Evolutionary conservation across 2,797 vertebrate genomes (phyloP), one percentile per base, ranked within the genome.

Genomic region (Lophura swinhoii): DNA sequence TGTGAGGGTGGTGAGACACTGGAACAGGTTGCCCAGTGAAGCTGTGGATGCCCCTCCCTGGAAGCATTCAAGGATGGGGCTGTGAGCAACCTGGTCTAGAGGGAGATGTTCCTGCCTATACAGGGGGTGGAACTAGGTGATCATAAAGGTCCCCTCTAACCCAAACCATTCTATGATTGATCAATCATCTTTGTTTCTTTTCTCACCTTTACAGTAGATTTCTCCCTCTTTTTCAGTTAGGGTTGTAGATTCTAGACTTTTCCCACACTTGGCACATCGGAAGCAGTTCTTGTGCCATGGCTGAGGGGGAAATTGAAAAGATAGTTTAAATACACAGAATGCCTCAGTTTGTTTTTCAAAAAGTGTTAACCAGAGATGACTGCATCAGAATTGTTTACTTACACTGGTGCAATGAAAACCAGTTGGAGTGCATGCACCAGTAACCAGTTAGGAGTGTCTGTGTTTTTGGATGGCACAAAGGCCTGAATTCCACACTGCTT

Each of bases 281-380:
- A 99, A 99, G 92, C 99, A 99, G 96, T 99, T 99, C 98, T 99
- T 99, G 74, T 99, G 99, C 99, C 99, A 99, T 1, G 99, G 98
- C 99, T 99, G 55, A 22, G 78, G 80, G 21, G 59, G 39, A 33
- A 72, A 37, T 18, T 71, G 5, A 22, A 16, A 24, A 55, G 8
- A 43, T 10, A 51, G 28, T 48, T 89, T 59, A 84, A 86, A 81
- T 46, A 55, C 15, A 73, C 7, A 73, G 35, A 70, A 81, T 73
- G 16, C 16, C 12, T 0, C 3, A 31, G 10, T 11, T 74, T 16
- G 8, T 21, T 33, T 33, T 58, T 58, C 12, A 72, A 84, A 66
- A 6, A 0, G 20, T 7, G 12, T 56, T 70, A 68, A 24, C 13
- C 73, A 29, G 29, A 80, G 12, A 44, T 59, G 44, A 8, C 28